These are phyloP conservation scores for Platycnemis pennipes DNA, from an alignment of 2,888 invertebrate genomes.

Conservation along the genomic window DNA sequence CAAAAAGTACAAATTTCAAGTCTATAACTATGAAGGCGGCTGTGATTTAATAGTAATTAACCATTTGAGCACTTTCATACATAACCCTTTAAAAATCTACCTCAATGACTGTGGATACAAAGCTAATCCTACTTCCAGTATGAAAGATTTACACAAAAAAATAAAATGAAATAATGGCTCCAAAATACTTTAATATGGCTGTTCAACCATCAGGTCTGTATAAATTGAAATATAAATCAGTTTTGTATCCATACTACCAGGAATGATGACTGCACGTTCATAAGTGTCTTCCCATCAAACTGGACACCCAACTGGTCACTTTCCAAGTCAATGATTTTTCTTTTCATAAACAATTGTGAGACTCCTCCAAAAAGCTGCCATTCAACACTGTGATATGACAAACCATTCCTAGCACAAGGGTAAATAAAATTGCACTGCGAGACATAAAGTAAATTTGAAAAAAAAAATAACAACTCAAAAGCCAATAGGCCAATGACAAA, in stretches of 20 bases:
- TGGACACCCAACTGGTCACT: neutral
- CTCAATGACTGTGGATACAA: neutral
- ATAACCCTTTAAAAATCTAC: neutral
- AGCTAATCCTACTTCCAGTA: neutral
- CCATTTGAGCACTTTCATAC: neutral
- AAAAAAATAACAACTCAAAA: conserved; percentile 6
- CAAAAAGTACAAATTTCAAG: neutral
- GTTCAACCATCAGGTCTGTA: neutral
- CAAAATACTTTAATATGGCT: neutral
- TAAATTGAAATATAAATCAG: neutral
- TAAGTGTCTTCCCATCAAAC: neutral
- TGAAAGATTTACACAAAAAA: neutral
- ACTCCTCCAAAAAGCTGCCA: neutral
- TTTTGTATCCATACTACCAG: neutral
- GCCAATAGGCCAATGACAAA: neutral
- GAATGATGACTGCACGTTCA: neutral
- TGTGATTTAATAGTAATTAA: neutral
- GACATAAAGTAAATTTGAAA: neutral
- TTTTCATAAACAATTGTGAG: neutral
- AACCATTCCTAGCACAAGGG: neutral
- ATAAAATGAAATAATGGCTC: neutral
- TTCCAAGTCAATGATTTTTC: neutral
- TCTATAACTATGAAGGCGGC: neutral
- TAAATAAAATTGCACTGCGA: neutral
- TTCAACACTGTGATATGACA: neutral